These are phyloP conservation scores for Belgica antarctica DNA, from an alignment of 2,888 invertebrate genomes.

Conservation along the genomic window DNA sequence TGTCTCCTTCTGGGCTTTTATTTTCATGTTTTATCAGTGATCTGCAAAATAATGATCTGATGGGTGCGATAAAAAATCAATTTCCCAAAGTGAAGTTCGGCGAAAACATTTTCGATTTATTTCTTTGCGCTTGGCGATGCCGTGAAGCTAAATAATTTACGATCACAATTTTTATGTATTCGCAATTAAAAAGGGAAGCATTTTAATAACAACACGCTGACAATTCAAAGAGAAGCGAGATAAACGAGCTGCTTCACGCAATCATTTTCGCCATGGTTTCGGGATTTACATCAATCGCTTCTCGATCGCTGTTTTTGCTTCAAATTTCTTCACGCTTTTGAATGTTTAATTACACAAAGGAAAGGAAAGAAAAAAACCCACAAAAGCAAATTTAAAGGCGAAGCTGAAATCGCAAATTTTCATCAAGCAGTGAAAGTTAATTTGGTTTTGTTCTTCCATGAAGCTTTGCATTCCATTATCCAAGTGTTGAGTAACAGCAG, in stretches of 20 bases:
- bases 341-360: background rate
- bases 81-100: conserved; percentile 38
- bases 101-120: conserved; percentile 24
- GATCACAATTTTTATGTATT: background rate
- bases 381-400: background rate
- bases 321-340: background rate
- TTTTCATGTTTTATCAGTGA: background rate
- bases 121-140: background rate
- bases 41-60: conserved; percentile 26
- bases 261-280: background rate
- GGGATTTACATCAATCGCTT: background rate
- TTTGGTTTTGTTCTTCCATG: conserved; percentile 16
- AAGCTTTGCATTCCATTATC: background rate
- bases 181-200: background rate
- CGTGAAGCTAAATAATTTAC: conserved; percentile 25
- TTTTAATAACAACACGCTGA: background rate
- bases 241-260: background rate
- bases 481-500: conserved; percentile 34
- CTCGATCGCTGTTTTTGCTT: too few relatives aligned
- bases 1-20: conserved; percentile 34
- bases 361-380: too few relatives aligned
- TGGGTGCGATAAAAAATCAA: conserved; percentile 37
- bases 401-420: too few relatives aligned
- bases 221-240: background rate
- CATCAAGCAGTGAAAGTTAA: conserved; percentile 20